Percentiles rank a stretch among this genome's conserved stretches.
These are phyloP conservation scores for Lasioglossum figueresi DNA, from an alignment of 2,888 invertebrate species.

Conservation along the genomic window DNA sequence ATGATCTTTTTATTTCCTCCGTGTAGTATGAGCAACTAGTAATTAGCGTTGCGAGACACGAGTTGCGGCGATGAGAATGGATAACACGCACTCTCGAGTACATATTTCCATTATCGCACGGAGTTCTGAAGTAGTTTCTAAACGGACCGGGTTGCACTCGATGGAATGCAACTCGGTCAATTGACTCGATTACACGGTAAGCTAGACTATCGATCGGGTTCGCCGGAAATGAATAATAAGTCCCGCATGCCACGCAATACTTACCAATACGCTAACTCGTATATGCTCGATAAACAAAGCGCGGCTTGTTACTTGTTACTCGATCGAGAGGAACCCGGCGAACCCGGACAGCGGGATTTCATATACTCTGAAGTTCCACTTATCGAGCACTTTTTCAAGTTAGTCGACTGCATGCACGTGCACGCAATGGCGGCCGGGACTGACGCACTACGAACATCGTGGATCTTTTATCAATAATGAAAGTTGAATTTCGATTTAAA, in stretches of 20 bases:
- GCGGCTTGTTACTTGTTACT: neutral
- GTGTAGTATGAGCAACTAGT: slow-evolving; percentile 40
- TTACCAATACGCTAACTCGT: neutral
- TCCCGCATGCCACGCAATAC: slow-evolving; percentile 4
- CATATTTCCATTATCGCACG: slow-evolving; percentile 53
- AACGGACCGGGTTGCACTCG: slow-evolving; percentile 45
- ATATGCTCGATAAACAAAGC: neutral
- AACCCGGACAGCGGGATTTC: slow-evolving; percentile 34
- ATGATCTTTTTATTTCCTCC: slow-evolving; percentile 53
- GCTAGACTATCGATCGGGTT: slow-evolving; percentile 39
- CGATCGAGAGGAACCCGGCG: neutral
- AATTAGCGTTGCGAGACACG: slow-evolving; percentile 22
- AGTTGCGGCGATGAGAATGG: slow-evolving; percentile 32
- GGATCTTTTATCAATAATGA: no score
- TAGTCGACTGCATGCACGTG: slow-evolving; percentile 54
- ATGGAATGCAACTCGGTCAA: slow-evolving; percentile 40
- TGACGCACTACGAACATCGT: neutral
- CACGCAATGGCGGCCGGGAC: slow-evolving; percentile 29
- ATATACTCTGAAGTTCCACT: slow-evolving; percentile 35
- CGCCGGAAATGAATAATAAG: slow-evolving; percentile 31
- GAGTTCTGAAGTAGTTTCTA: slow-evolving; percentile 59
- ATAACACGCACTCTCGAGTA: slow-evolving; percentile 46
- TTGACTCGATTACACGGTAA: slow-evolving; percentile 51
- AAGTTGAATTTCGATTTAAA: no score
- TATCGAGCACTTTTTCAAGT: slow-evolving; percentile 47